Evolutionary conservation across 1,140 invertebrate genomes (phyloP).

Genomic region (Centruroides vittatus): DNA sequence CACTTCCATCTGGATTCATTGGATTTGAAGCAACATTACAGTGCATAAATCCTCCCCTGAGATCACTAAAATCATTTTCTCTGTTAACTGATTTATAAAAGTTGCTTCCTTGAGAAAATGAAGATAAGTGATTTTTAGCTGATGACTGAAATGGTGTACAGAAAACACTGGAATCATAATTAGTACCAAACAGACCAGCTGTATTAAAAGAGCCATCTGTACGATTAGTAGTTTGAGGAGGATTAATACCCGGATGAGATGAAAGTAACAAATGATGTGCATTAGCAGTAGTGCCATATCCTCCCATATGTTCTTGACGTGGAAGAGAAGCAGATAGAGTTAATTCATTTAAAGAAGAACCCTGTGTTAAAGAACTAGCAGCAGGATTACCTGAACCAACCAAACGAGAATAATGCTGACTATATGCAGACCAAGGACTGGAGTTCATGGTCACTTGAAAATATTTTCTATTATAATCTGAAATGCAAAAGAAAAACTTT

Average conservation of each 20-base stretch:
- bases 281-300: conserved; percentile 13
- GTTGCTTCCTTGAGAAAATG: conserved; percentile 11
- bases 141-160: conserved; percentile 12
- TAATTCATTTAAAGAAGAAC: conserved; percentile 14
- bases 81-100: conserved; percentile 13
- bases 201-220: conserved; percentile 15
- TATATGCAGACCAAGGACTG: conserved; percentile 18
- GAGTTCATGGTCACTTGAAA: conserved; percentile 10
- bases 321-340: conserved; percentile 12
- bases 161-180: conserved; percentile 16
- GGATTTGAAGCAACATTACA: conserved; percentile 5
- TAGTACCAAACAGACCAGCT: conserved; percentile 10
- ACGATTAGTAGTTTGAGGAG: conserved; percentile 12
- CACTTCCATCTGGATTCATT: conserved; percentile 7
- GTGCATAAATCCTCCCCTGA: conserved; percentile 15
- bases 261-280: conserved; percentile 14
- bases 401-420: conserved; percentile 17
- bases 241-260: conserved; percentile 13
- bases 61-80: conserved; percentile 16
- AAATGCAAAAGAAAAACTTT: too few relatives aligned
- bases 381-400: conserved; percentile 14
- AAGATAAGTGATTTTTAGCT: conserved; percentile 13
- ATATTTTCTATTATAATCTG: too few relatives aligned
- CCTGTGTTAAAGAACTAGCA: conserved; percentile 4
- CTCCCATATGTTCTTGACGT: conserved; percentile 14